A percentile compares a stretch with the other conserved stretches of the same genome.
These are phyloP conservation scores for Zophobas atratus DNA, from an alignment of 1,140 invertebrate species.

Conservation along the genomic window DNA sequence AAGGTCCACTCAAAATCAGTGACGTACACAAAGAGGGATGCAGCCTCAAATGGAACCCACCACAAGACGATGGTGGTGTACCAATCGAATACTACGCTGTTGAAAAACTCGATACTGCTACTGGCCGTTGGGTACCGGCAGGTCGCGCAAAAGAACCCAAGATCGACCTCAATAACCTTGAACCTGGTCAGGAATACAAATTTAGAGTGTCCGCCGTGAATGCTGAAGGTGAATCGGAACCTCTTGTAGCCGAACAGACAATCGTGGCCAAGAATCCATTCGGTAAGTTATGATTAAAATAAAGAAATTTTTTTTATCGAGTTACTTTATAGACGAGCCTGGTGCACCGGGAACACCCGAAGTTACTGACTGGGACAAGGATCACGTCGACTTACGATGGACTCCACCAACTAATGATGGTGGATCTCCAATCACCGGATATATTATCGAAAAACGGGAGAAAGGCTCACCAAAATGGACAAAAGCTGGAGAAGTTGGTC, in stretches of 20 bases:
- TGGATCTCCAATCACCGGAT: conserved; percentile 93
- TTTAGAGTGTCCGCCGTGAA: conserved; percentile 97
- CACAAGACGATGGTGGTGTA: conserved; percentile 91
- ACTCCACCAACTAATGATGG: conserved; percentile 90
- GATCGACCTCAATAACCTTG: conserved; percentile 87
- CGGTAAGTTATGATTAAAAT: conserved; percentile 72
- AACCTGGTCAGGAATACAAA: conserved; percentile 95
- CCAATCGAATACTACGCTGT: conserved; percentile 94
- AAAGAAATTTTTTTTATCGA: conserved; percentile 16
- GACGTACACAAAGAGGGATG: conserved; percentile 96
- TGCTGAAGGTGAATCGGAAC: conserved; percentile 94
- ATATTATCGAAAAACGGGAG: conserved; percentile 95
- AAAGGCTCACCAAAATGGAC: conserved; percentile 90
- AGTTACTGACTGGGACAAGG: conserved; percentile 94
- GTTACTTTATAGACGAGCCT: conserved; percentile 82
- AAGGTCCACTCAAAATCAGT: conserved; percentile 90
- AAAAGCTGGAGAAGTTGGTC: conserved; percentile 85
- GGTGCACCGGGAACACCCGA: conserved; percentile 92
- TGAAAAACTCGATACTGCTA: conserved; percentile 91
- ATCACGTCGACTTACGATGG: conserved; percentile 95
- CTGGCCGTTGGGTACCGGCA: conserved; percentile 88
- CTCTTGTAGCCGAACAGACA: conserved; percentile 88
- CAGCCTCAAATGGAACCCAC: conserved; percentile 94
- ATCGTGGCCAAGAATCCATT: conserved; percentile 99
- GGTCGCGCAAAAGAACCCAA: conserved; percentile 86